phyloP scores from a whole-genome alignment of 2,113 vertebrate species.

The Neopipo cinnamomea region DNA sequence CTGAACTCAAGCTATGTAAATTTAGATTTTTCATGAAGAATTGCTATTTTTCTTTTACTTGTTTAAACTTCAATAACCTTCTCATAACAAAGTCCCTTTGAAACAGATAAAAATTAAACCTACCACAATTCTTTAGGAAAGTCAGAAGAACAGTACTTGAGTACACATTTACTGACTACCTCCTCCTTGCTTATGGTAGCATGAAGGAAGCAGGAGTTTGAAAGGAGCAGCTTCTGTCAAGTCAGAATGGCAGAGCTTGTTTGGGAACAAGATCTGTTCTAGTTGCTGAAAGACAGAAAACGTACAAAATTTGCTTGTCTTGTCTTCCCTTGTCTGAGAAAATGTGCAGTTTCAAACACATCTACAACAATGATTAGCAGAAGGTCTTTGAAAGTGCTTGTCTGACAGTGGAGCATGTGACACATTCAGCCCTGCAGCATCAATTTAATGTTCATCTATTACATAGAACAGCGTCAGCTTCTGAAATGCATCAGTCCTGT shows the following conservation, averaged over 20 bases:
- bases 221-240: conserved; percentile 14
- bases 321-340: conserved; percentile 28
- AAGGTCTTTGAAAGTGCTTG: neutral
- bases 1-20: neutral
- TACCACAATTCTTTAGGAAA: neutral
- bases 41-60: neutral
- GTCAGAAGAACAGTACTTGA: neutral
- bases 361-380: conserved; percentile 1
- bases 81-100: neutral
- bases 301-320: neutral
- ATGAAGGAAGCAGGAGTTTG: conserved; percentile 16
- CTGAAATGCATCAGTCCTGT: neutral
- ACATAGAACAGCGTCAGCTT: neutral
- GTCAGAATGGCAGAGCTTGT: neutral
- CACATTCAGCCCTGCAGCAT: neutral
- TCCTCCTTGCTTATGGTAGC: neutral
- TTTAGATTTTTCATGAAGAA: neutral
- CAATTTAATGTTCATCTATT: neutral
- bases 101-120: neutral
- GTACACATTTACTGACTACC: neutral
- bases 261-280: neutral
- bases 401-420: neutral
- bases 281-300: neutral
- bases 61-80: neutral
- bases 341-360: neutral